Conservation (phyloP, 2,113 vertebrate species). For the Quiscalus mexicanus region DNA sequence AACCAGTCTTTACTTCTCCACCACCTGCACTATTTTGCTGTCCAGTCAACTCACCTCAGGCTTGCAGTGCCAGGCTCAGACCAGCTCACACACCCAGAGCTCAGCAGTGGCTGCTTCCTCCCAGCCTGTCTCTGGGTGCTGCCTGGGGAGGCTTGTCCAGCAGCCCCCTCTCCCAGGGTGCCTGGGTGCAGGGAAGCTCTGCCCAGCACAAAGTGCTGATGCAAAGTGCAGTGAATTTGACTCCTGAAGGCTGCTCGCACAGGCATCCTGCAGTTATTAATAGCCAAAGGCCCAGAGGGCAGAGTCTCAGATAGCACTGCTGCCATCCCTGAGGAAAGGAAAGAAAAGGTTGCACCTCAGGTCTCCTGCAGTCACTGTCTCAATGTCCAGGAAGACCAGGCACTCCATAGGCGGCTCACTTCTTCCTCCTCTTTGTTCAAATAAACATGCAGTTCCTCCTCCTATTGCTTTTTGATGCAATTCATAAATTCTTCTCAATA, state of each 20-base stretch:
- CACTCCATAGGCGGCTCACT: not conserved
- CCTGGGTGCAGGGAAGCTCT: conserved; percentile 57
- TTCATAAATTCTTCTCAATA: not conserved
- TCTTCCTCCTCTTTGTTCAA: not conserved
- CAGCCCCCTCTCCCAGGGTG: conserved; percentile 16
- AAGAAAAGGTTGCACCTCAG: conserved; percentile 31
- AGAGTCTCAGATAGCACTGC: conserved; percentile 74
- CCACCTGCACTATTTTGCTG: not conserved
- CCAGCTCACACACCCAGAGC: not conserved
- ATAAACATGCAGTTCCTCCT: not conserved
- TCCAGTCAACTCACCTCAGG: conserved; percentile 58
- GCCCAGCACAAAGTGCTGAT: conserved; percentile 84
- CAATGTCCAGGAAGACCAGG: not conserved
- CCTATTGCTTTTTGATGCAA: not conserved
- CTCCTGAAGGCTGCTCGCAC: conserved; percentile 84
- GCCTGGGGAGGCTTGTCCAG: conserved; percentile 1
- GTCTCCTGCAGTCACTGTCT: not conserved
- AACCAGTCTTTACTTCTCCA: not conserved
- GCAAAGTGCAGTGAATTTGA: conserved; percentile 82
- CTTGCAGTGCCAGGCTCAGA: conserved; percentile 19
- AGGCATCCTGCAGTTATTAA: conserved; percentile 89
- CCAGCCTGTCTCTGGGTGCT: not conserved
- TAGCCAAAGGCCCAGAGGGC: conserved; percentile 71
- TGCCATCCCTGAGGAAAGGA: conserved; percentile 39
- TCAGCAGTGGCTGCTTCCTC: not conserved